Evolutionary conservation across 2,797 vertebrate genomes (phyloP).

Genomic region (Xiphorhynchus erythropygius): DNA sequence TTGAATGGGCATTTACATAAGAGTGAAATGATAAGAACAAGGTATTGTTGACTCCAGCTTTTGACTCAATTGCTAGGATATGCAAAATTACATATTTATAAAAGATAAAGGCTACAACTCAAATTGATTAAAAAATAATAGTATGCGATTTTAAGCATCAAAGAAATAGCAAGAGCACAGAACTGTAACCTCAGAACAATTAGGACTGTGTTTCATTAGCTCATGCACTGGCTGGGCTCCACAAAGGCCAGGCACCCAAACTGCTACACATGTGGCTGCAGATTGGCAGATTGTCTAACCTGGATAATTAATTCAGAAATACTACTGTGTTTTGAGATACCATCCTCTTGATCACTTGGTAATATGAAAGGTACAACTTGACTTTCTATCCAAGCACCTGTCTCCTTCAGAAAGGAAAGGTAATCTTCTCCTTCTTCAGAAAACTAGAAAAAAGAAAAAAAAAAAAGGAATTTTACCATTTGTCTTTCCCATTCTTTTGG

Average conservation of each 20-base stretch:
- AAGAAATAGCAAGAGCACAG: background rate
- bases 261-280: background rate
- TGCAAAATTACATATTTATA: background rate
- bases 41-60: background rate
- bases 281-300: constrained; percentile 69
- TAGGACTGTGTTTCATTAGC: background rate
- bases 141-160: background rate
- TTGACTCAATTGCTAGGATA: background rate
- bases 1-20: background rate
- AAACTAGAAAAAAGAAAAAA: constrained; percentile 72
- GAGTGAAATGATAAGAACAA: background rate
- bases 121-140: background rate
- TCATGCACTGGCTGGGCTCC: background rate
- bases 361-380: constrained; percentile 79
- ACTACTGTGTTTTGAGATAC: constrained; percentile 46
- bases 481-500: background rate
- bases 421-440: constrained; percentile 80
- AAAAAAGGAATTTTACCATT: background rate
- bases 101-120: background rate
- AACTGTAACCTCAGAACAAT: background rate
- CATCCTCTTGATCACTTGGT: constrained; percentile 58
- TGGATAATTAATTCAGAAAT: constrained; percentile 83
- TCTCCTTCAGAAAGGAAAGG: constrained; percentile 80
- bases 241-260: background rate
- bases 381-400: constrained; percentile 84